Evolutionary conservation across 2,113 vertebrate species (phyloP).

Genomic region (Mionectes macconnelli): DNA sequence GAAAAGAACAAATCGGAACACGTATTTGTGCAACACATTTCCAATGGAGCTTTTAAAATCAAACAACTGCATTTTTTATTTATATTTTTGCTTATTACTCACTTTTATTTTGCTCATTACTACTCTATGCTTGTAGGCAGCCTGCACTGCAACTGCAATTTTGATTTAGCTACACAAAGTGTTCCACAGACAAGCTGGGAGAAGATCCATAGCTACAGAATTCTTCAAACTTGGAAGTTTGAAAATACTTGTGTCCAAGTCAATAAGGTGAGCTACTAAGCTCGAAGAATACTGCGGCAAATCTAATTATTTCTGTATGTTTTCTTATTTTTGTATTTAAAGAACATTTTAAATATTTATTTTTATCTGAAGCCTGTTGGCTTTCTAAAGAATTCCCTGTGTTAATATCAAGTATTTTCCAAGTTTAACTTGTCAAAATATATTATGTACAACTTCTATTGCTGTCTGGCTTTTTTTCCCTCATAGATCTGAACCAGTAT

Average conservation of each 20-base stretch:
- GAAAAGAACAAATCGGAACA: not conserved
- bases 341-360: not conserved
- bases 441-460: not conserved
- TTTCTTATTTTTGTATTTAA: not conserved
- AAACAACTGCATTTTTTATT: not conserved
- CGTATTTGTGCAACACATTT: not conserved
- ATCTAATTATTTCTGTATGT: not conserved
- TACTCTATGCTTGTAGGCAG: not conserved
- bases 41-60: not conserved
- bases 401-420: not conserved
- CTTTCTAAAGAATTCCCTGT: not conserved
- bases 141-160: not conserved
- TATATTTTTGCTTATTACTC: not conserved
- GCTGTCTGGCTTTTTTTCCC: not conserved
- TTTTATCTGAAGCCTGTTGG: not conserved
- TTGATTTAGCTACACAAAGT: not conserved
- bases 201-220: not conserved
- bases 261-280: not conserved
- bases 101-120: not conserved
- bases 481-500: not conserved
- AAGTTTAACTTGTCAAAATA: not conserved
- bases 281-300: not conserved
- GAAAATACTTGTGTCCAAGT: not conserved
- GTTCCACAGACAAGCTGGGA: not conserved
- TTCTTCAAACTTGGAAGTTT: not conserved